A percentile compares a stretch with the other conserved stretches of the same genome.
These are phyloP conservation scores for Virgularia gustaviana DNA, from an alignment of 92 coral and sea anemone species.

Conservation along the genomic window DNA sequence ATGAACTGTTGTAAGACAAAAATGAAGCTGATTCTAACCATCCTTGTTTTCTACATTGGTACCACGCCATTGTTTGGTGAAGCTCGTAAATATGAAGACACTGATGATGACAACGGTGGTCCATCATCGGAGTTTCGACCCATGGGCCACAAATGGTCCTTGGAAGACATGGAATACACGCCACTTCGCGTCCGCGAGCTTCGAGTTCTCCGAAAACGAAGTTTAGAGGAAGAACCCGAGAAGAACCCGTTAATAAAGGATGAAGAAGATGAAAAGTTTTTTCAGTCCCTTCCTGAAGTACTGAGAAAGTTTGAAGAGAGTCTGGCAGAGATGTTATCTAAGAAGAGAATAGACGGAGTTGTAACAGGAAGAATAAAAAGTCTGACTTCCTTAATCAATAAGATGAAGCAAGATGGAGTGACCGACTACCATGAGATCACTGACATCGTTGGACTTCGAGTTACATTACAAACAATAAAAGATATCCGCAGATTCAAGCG, in stretches of 20 bases:
- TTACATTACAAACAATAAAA: conserved; percentile 26
- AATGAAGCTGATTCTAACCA: background rate
- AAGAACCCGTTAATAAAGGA: background rate
- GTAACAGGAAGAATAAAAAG: conserved; percentile 41
- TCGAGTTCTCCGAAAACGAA: background rate
- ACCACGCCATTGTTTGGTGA: background rate
- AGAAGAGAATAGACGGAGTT: conserved; percentile 3
- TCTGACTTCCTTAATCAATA: conserved; percentile 9
- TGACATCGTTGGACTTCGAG: conserved; percentile 37
- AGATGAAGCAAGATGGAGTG: conserved; percentile 20
- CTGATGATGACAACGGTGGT: conserved; percentile 45
- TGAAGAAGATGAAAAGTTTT: conserved; percentile 7
- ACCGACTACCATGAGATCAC: conserved; percentile 36
- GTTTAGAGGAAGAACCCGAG: background rate
- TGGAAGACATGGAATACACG: background rate
- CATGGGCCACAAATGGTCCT: conserved; percentile 40
- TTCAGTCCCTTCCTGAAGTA: conserved; percentile 5
- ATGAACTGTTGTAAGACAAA: too few relatives aligned
- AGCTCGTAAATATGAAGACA: conserved; percentile 14
- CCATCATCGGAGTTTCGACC: conserved; percentile 43
- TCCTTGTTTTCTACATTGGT: background rate
- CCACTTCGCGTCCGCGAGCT: background rate
- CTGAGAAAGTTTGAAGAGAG: conserved; percentile 6
- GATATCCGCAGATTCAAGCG: conserved; percentile 23
- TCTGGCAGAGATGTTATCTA: background rate